These are phyloP conservation scores for Drosophila novamexicana DNA, from an alignment of 1,140 invertebrate genomes.

Conservation along the genomic window DNA sequence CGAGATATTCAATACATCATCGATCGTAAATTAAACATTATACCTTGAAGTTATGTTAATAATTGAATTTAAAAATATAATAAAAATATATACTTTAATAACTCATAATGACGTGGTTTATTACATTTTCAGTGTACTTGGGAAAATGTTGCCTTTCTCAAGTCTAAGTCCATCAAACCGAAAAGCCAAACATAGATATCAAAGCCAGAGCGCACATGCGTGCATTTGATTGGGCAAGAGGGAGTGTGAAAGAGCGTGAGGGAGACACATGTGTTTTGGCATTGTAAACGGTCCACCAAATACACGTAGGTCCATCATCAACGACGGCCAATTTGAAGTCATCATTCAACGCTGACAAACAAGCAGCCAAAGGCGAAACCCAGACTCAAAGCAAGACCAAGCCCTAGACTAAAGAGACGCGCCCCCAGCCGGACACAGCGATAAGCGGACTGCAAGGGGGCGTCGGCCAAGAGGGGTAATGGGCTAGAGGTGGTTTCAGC, in stretches of 20 bases:
- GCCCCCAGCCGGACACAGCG: constrained; percentile 20
- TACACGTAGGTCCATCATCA: constrained; percentile 64
- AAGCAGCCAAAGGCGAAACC: constrained; percentile 48
- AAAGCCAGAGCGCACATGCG: constrained; percentile 15
- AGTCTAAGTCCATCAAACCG: constrained; percentile 1
- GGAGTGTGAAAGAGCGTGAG: background rate
- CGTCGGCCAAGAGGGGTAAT: background rate
- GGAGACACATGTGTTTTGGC: constrained; percentile 60
- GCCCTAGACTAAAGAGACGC: background rate
- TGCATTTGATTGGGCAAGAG: background rate
- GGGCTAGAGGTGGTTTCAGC: background rate
- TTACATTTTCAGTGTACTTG: background rate
- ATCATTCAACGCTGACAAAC: constrained; percentile 78
- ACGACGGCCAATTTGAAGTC: constrained; percentile 78
- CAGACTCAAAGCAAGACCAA: constrained; percentile 17
- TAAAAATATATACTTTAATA: background rate
- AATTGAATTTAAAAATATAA: background rate
- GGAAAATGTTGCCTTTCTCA: background rate
- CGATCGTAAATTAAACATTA: too few species aligned
- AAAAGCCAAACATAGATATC: constrained; percentile 8
- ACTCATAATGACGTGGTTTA: background rate
- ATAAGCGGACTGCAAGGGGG: constrained; percentile 19
- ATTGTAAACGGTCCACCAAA: constrained; percentile 38
- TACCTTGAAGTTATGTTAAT: background rate
- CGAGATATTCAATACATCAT: too few species aligned